Base-by-base conservation (phyloP, 2,113 vertebrate genomes). In the Salvator merianae region DNA sequence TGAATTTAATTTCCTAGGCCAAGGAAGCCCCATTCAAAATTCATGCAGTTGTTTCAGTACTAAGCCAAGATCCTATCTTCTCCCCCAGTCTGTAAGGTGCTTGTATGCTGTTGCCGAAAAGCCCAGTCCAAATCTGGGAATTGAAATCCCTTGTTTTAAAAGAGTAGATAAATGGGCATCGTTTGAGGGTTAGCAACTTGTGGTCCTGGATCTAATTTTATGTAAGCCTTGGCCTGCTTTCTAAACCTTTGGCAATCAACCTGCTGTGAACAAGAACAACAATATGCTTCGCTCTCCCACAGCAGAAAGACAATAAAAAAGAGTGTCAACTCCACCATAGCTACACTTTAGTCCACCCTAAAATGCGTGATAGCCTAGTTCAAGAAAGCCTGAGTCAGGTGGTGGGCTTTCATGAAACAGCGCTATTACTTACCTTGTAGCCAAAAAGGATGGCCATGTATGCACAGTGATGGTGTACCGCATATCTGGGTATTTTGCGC, bases 1-100 rank as follows among this genome's bases (percentile, higher is more conserved):
- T 88, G 89, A 79, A 85, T 85, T 79, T 73, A 82, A 86, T 34
- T 74, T 74, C 68, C 81, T 76, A 84, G 81, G 68, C 47, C 50
- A 47, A 1, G 3, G 47, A 66, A 38, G 2, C 16, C 47, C 40
- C 84, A 16, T 76, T 85, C 87, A 86, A 76, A 76, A 84, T 62
- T 34, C 66, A 85, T 77, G 79, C 36, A 86, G 82, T 86, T 69
- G n/a, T 84, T 83, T n/a, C 81, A 81, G 72, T 43, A 20, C 26
- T 47, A 47, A 4, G 2, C 72, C 16, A 81, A 32, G 32, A 36
- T 70, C 16, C 14, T 32, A 38, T 55, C 50, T 28, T 32, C 73
- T 26, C 28, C 28, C n/a, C 24, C 20, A 74, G 32, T 63, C 5
- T 43, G 20, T 74, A 24, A n/a, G 71, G 12, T 75, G 40, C 65